Percentiles rank a stretch among this genome's conserved stretches.
These are phyloP conservation scores for Stenodema calcarata DNA, from an alignment of 2,888 invertebrate genomes.

Conservation along the genomic window DNA sequence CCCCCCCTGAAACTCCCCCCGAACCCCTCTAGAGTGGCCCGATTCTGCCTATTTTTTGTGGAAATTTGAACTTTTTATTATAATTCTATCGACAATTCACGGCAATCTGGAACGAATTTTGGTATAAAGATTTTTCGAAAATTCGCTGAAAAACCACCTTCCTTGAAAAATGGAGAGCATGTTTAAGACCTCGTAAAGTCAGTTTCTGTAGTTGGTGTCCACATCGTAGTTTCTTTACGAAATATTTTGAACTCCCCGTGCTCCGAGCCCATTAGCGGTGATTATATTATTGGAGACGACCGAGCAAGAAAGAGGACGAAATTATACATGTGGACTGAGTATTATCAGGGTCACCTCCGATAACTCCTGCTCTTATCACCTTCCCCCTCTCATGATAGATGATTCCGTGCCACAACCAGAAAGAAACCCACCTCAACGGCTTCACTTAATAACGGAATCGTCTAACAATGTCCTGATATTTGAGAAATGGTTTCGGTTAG, in stretches of 20 bases:
- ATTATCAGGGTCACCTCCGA: background rate
- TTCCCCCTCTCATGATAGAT: background rate
- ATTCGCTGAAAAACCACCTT: no score
- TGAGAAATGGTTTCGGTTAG: background rate
- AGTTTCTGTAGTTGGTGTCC: no score
- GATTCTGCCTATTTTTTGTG: no score
- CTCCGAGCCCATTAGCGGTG: background rate
- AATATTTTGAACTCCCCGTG: background rate
- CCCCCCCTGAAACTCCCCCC: no score
- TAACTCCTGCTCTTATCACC: background rate
- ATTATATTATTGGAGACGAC: background rate
- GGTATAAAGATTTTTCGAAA: no score
- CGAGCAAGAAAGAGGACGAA: background rate
- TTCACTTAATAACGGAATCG: background rate
- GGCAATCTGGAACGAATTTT: no score
- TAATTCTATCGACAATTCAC: no score
- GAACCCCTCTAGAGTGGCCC: no score
- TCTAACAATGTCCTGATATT: background rate
- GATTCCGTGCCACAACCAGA: background rate
- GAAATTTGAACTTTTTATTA: no score
- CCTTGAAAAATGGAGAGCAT: no score
- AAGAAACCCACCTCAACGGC: background rate
- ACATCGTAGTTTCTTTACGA: background rate
- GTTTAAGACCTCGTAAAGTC: no score
- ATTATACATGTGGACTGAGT: background rate